phyloP scores from a whole-genome alignment of 2,888 invertebrate genomes.

The Nematopogon swammerdamellus region DNA sequence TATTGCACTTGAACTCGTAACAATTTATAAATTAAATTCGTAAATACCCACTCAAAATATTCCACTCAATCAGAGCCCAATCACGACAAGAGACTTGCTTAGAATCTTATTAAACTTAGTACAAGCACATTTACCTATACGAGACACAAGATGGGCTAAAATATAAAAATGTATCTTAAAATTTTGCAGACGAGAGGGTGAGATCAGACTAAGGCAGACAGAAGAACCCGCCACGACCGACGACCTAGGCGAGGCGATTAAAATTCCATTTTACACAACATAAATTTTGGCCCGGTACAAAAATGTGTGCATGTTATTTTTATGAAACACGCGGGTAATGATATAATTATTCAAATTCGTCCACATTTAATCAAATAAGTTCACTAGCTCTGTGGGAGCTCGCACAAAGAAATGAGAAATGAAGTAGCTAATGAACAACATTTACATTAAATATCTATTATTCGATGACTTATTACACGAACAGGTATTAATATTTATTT shows the following conservation, averaged over 20 bases:
- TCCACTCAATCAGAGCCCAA: too few species aligned
- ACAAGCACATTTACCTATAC: too few species aligned
- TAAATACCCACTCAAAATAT: too few species aligned
- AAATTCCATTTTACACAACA: neutral
- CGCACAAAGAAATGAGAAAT: neutral
- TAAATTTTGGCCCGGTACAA: neutral
- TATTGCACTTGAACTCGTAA: too few species aligned
- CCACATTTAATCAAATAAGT: neutral
- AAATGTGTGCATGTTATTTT: neutral
- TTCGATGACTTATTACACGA: constrained; percentile 25
- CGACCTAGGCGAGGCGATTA: neutral
- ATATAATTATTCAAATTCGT: neutral
- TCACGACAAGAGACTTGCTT: too few species aligned
- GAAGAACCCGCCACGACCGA: too few species aligned
- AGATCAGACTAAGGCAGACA: too few species aligned
- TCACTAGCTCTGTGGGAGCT: neutral
- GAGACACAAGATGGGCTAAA: too few species aligned
- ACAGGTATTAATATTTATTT: neutral
- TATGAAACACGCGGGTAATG: neutral
- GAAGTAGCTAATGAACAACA: constrained; percentile 35
- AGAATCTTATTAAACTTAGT: too few species aligned
- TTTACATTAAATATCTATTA: constrained; percentile 44
- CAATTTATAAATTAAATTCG: too few species aligned
- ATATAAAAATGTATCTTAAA: too few species aligned
- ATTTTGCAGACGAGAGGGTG: too few species aligned